Conservation (phyloP, 2,797 vertebrate genomes). For the Pangasius djambal region DNA sequence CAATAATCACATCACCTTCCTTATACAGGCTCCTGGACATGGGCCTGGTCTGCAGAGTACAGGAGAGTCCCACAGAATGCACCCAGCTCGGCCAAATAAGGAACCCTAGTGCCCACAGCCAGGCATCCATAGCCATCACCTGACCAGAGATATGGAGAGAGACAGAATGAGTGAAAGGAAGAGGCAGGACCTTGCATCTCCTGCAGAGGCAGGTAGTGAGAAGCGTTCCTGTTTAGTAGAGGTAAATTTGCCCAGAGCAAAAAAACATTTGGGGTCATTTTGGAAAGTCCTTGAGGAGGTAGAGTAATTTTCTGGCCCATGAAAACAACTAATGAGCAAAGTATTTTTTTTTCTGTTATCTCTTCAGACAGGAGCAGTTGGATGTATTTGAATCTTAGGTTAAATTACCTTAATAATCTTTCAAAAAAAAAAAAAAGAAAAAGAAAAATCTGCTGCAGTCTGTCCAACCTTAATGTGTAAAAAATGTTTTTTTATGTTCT, state of each 20-base stretch:
- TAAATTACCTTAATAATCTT: neutral
- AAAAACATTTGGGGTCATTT: constrained; percentile 56
- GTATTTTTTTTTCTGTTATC: neutral
- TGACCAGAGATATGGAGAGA: constrained; percentile 5
- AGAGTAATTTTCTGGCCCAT: constrained; percentile 18
- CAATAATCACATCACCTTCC: constrained; percentile 57
- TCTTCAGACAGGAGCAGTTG: too few relatives aligned
- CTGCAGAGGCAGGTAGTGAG: constrained; percentile 31
- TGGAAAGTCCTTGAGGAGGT: constrained; percentile 55
- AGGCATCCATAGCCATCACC: constrained; percentile 56
- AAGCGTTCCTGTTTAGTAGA: constrained; percentile 51
- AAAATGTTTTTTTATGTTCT: neutral
- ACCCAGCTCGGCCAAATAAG: constrained; percentile 43
- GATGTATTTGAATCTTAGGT: neutral
- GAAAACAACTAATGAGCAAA: neutral
- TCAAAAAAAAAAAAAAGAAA: neutral
- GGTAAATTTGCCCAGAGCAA: constrained; percentile 53
- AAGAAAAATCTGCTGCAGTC: neutral
- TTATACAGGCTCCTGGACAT: constrained; percentile 56
- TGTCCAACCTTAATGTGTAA: neutral
- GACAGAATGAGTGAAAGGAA: neutral
- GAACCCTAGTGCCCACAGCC: constrained; percentile 55
- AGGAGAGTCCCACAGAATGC: constrained; percentile 40
- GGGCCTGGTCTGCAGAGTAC: constrained; percentile 54
- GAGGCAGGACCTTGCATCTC: neutral